These are phyloP conservation scores for Corythornis madagascariensis DNA, from an alignment of 2,113 vertebrate species.

Conservation along the genomic window DNA sequence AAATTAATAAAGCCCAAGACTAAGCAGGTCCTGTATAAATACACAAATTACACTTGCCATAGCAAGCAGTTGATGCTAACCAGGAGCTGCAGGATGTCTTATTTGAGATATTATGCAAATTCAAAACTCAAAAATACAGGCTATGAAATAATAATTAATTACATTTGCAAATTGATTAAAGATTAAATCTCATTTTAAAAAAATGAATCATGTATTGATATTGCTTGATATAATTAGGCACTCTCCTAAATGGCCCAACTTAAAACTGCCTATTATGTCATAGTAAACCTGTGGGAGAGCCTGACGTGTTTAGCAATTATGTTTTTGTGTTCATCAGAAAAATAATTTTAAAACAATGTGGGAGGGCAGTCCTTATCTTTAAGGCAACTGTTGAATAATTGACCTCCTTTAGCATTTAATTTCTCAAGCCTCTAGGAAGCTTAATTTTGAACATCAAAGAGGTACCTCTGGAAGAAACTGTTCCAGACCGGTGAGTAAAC, in stretches of 20 bases:
- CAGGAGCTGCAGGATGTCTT: conserved; percentile 8
- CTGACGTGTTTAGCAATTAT: conserved; percentile 54
- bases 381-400: conserved; percentile 77
- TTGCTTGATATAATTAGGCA: conserved; percentile 52
- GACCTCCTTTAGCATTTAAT: conserved; percentile 80
- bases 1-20: neutral
- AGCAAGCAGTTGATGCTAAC: neutral
- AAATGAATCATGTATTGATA: neutral
- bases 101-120: conserved; percentile 40
- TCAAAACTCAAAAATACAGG: neutral
- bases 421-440: conserved; percentile 79
- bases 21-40: neutral
- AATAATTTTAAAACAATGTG: conserved; percentile 36
- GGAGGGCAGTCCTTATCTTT: conserved; percentile 72
- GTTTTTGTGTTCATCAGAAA: conserved; percentile 64
- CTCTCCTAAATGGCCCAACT: conserved; percentile 36
- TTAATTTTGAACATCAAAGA: conserved; percentile 80
- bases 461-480: conserved; percentile 77
- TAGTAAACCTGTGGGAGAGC: conserved; percentile 41
- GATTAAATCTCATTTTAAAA: neutral
- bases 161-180: conserved; percentile 35
- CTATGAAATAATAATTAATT: conserved; percentile 49
- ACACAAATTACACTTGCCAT: neutral
- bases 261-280: conserved; percentile 59
- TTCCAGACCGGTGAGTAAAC: conserved; percentile 82